Evolutionary conservation across 2,888 invertebrate genomes (phyloP), one percentile per base, ranked within the genome.

Genomic region (Onthophagus sagittarius): DNA sequence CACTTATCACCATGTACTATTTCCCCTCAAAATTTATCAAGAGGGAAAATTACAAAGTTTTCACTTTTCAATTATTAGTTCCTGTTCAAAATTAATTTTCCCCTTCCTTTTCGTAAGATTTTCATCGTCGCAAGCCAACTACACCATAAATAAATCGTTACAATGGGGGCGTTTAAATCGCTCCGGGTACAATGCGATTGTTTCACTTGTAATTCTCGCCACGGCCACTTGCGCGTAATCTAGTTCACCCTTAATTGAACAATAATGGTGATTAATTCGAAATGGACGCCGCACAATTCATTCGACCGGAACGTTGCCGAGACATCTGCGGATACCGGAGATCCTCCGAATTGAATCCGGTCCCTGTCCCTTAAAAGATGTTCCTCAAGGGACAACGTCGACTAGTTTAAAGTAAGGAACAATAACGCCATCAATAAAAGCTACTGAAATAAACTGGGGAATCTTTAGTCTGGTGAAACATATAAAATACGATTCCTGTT

Each of bases 1-100:
- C 15, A 67, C 31, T 67, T 31, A 67, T 67, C 32, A 67, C n/a
- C 32, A 23, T 67, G 31, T 67, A 23, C 7, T 67, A 67, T 67
- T 67, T 31, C 31, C 67, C 32, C 23, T 23, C 23, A 23, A 6
- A 15, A 67, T n/a, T 67, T 67, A 23, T n/a, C 67, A 67, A n/a
- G n/a, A 23, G n/a, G 4, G 39, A 53, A 53, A 53, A 53, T 53
- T 53, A 53, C 5, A 53, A 53, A 53, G 39, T 53, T 53, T 23
- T 23, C 2, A 53, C 39, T 53, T 53, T 53, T 53, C 39, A 53
- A 53, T 53, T 53, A 53, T 7, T 11, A 53, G 1, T 53, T 53
- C 39, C 39, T 53, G 39, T 3, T 23, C 23, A 11, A 53, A 53
- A 53, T 53, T 53, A 53, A 53, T 53, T 53, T 53, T 11, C 39